A percentile compares a stretch with the other conserved stretches of the same genome.
Conservation (phyloP, 2,797 vertebrate genomes). For the Oreochromis mossambicus region DNA sequence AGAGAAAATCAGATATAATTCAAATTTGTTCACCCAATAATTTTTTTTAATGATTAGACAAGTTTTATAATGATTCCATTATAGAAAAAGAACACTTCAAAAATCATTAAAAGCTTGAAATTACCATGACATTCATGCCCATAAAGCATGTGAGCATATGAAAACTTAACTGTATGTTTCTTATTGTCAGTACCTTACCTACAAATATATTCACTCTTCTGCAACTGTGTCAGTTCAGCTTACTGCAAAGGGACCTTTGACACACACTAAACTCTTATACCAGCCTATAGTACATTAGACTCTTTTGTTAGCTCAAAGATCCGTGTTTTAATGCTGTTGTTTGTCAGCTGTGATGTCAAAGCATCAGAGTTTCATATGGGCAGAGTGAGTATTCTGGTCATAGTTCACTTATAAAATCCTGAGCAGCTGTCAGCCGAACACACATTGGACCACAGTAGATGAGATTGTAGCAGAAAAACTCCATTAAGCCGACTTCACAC, state of each 20-base stretch:
- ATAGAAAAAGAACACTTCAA: background rate
- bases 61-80: background rate
- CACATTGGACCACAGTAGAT: background rate
- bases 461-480: background rate
- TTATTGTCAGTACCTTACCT: background rate
- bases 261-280: background rate
- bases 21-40: background rate
- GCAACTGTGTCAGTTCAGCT: background rate
- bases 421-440: background rate
- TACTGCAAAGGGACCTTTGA: background rate
- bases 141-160: background rate
- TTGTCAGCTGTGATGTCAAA: background rate
- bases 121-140: background rate
- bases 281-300: background rate
- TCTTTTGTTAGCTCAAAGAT: background rate
- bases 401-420: background rate
- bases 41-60: background rate
- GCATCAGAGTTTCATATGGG: background rate
- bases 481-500: background rate
- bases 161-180: background rate
- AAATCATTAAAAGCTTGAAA: fast-evolving
- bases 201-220: background rate
- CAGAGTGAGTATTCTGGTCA: background rate
- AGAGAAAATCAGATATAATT: background rate
- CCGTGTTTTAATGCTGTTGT: background rate